Evolutionary conservation across 2,888 invertebrate species (phyloP).

Genomic region (Hirtodrosophila histrioides): DNA sequence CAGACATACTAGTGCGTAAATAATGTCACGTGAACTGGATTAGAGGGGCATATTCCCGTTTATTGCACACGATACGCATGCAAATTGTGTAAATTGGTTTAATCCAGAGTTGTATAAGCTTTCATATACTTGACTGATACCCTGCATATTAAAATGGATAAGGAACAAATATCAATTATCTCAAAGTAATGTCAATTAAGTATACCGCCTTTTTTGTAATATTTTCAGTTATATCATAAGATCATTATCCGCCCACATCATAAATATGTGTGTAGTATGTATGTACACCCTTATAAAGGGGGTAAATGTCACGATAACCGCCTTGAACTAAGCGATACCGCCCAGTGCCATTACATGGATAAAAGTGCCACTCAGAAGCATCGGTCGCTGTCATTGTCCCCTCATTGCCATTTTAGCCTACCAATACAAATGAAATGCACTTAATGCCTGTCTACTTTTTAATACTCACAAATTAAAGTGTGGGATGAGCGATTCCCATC

Average conservation of each 20-base stretch:
- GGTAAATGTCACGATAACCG: slow-evolving; percentile 29
- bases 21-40: slow-evolving; percentile 48
- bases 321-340: slow-evolving; percentile 30
- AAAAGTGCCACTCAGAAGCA: slow-evolving; percentile 17
- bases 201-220: slow-evolving; percentile 8
- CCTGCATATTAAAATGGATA: no score
- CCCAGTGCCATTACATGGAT: slow-evolving; percentile 28
- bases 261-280: background rate
- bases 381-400: slow-evolving; percentile 40
- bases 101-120: slow-evolving; percentile 11
- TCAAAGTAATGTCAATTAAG: slow-evolving; percentile 1
- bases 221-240: slow-evolving; percentile 15
- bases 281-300: background rate
- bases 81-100: slow-evolving; percentile 35
- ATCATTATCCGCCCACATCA: slow-evolving; percentile 16
- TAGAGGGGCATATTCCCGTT: slow-evolving; percentile 38
- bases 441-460: slow-evolving; percentile 46
- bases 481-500: slow-evolving; percentile 61
- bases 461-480: slow-evolving; percentile 46
- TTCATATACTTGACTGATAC: background rate
- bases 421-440: slow-evolving; percentile 50
- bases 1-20: slow-evolving; percentile 8
- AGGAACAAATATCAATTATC: no score
- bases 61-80: slow-evolving; percentile 28
- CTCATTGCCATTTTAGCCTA: slow-evolving; percentile 34